Conservation (phyloP, 2,888 invertebrate species). For the Phaonia tiefii region DNA sequence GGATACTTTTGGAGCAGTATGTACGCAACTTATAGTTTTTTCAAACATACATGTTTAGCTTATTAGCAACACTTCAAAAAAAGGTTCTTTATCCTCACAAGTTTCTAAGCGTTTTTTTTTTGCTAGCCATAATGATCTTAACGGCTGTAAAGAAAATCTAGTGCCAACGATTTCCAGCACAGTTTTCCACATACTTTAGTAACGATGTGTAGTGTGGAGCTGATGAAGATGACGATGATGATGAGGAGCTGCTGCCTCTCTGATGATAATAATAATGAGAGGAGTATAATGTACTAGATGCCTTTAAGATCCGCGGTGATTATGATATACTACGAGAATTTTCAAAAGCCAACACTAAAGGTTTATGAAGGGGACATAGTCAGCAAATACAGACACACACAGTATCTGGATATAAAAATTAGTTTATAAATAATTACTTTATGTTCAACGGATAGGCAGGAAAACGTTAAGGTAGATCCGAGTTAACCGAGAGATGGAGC, state of each 20-base stretch:
- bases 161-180: slow-evolving; percentile 49
- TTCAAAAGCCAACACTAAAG: slow-evolving; percentile 17
- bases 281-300: neutral
- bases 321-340: slow-evolving; percentile 52
- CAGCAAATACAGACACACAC: neutral
- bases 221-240: slow-evolving; percentile 24
- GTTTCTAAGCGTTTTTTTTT: slow-evolving; percentile 36
- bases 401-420: slow-evolving; percentile 32
- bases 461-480: neutral
- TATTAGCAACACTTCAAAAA: slow-evolving; percentile 29
- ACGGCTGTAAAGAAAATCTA: slow-evolving; percentile 31
- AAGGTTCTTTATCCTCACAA: slow-evolving; percentile 31
- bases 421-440: slow-evolving; percentile 55
- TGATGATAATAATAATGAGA: slow-evolving; percentile 12
- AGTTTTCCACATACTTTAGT: slow-evolving; percentile 54
- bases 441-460: neutral
- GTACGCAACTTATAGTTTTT: no score
- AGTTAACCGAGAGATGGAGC: neutral
- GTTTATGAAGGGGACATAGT: neutral
- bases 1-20: no score
- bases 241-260: neutral
- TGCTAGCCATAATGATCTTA: slow-evolving; percentile 57
- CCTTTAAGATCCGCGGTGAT: slow-evolving; percentile 41
- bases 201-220: slow-evolving; percentile 43
- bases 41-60: slow-evolving; percentile 4